Evolutionary conservation across 2,888 invertebrate genomes (phyloP).

Genomic region (Lampropteryx suffumata): DNA sequence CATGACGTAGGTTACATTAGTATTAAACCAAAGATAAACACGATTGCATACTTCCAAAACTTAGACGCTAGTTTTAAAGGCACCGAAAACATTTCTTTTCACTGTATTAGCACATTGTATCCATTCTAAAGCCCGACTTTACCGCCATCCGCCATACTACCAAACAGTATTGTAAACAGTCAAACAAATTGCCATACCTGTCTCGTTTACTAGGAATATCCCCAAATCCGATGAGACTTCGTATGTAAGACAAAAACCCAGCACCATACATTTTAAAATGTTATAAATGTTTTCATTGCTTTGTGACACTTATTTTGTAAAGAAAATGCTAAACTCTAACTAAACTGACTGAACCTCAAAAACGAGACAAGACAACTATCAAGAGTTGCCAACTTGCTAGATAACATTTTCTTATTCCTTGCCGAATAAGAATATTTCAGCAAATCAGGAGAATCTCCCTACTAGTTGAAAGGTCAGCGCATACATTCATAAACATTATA

Average conservation of each 20-base stretch:
- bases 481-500: too few relatives aligned
- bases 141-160: slow-evolving; percentile 61
- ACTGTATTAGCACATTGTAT: slow-evolving; percentile 22
- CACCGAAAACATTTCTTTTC: slow-evolving; percentile 59
- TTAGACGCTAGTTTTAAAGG: slow-evolving; percentile 63
- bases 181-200: slow-evolving; percentile 76
- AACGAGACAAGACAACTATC: slow-evolving; percentile 5
- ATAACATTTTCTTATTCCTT: too few relatives aligned
- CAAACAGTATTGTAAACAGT: slow-evolving; percentile 69
- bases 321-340: slow-evolving; percentile 42
- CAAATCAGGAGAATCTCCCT: too few relatives aligned
- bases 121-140: slow-evolving; percentile 55
- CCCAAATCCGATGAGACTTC: slow-evolving; percentile 66
- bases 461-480: too few relatives aligned
- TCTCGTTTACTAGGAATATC: slow-evolving; percentile 72
- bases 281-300: slow-evolving; percentile 65
- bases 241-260: slow-evolving; percentile 65
- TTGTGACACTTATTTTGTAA: slow-evolving; percentile 36
- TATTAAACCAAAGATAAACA: neutral
- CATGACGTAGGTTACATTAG: slow-evolving; percentile 2
- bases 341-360: slow-evolving; percentile 45
- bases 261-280: slow-evolving; percentile 60
- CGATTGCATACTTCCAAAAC: slow-evolving; percentile 67
- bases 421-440: too few relatives aligned
- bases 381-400: too few relatives aligned